These are phyloP conservation scores for Samia ricini DNA, from an alignment of 1,140 invertebrate genomes.

Conservation along the genomic window DNA sequence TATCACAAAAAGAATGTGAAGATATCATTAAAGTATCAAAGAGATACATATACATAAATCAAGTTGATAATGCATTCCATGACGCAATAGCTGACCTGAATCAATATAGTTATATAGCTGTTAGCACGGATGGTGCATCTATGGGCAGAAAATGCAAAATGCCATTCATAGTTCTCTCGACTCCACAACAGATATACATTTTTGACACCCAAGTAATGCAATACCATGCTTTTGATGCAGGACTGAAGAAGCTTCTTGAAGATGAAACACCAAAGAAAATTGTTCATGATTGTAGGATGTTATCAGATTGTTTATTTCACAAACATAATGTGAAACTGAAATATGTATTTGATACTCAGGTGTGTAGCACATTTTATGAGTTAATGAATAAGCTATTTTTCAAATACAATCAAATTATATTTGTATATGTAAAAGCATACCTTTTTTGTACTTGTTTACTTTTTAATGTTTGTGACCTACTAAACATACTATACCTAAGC, in stretches of 20 bases:
- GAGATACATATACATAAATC: constrained; percentile 69
- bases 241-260: constrained; percentile 67
- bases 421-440: too few species aligned
- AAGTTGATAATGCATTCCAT: constrained; percentile 67
- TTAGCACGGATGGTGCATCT: constrained; percentile 65
- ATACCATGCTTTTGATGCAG: constrained; percentile 68
- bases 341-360: constrained; percentile 77
- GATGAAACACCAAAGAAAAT: constrained; percentile 70
- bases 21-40: constrained; percentile 63
- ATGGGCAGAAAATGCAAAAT: constrained; percentile 74
- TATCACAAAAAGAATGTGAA: constrained; percentile 66
- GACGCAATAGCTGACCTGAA: constrained; percentile 64
- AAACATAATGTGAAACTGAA: constrained; percentile 71
- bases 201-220: constrained; percentile 75
- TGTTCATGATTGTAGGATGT: constrained; percentile 72
- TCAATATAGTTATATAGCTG: constrained; percentile 51
- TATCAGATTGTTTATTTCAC: constrained; percentile 74
- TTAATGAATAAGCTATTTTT: too few species aligned
- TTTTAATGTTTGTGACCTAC: too few species aligned
- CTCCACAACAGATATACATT: constrained; percentile 71
- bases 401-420: too few species aligned
- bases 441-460: too few species aligned
- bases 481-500: too few species aligned
- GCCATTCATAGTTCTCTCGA: constrained; percentile 69
- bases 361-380: constrained; percentile 18